These are phyloP conservation scores for Parauchenoglanis ngamensis DNA, from an alignment of 2,797 vertebrate species.

Conservation along the genomic window DNA sequence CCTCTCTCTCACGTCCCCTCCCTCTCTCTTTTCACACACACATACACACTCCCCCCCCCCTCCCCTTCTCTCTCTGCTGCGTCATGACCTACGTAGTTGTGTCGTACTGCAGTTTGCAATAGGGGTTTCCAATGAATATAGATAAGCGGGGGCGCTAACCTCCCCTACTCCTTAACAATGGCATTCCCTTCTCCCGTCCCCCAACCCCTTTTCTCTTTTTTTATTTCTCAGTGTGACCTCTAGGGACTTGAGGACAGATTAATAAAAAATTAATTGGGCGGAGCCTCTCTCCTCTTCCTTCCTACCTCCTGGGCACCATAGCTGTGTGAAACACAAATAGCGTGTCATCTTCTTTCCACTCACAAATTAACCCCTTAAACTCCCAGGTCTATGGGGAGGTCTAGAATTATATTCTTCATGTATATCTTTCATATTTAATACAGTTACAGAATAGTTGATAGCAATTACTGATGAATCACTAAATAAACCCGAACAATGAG, in stretches of 20 bases:
- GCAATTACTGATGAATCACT: not conserved
- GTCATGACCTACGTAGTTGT: conserved; percentile 66
- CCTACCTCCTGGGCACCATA: conserved; percentile 4
- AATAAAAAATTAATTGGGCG: conserved; percentile 31
- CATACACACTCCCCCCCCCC: conserved; percentile 56
- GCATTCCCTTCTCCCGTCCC: not conserved
- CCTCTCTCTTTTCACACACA: conserved; percentile 23
- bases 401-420: not conserved
- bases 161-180: conserved; percentile 9
- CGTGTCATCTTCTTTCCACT: not conserved
- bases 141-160: conserved; percentile 36
- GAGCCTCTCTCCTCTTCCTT: conserved; percentile 9
- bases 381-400: not conserved
- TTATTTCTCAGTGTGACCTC: conserved; percentile 49
- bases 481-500: not conserved
- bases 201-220: not conserved
- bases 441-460: not conserved
- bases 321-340: conserved; percentile 3
- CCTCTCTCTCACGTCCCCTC: conserved; percentile 55
- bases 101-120: conserved; percentile 54
- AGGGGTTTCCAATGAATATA: conserved; percentile 60
- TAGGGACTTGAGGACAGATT: conserved; percentile 16
- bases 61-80: conserved; percentile 69
- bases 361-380: not conserved
- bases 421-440: not conserved